Evolutionary conservation across 2,113 vertebrate genomes (phyloP).

Genomic region (Columba janthina): DNA sequence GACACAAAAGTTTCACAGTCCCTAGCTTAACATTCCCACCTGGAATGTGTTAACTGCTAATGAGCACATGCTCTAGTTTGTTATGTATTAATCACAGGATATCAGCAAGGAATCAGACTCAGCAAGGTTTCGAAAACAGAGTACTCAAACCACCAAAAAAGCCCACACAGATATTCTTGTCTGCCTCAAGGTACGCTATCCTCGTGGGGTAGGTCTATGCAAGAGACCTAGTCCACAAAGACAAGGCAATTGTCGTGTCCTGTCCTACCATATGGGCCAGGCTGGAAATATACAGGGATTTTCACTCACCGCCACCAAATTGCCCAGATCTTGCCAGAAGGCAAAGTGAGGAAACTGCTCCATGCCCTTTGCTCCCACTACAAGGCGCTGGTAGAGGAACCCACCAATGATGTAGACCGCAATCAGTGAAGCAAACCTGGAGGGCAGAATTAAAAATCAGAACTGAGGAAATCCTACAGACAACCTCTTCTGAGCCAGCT

Average conservation of each 20-base stretch:
- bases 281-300: background rate
- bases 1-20: background rate
- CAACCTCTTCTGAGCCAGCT: background rate
- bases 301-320: conserved; percentile 88
- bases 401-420: conserved; percentile 89
- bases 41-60: background rate
- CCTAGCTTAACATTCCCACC: background rate
- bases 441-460: background rate
- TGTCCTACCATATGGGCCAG: background rate
- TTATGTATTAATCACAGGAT: background rate
- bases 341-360: conserved; percentile 93
- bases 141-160: background rate
- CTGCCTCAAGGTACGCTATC: background rate
- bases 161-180: background rate
- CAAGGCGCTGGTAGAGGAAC: conserved; percentile 92
- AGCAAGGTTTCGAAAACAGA: background rate
- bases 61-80: background rate
- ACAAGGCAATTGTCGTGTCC: background rate
- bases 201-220: background rate
- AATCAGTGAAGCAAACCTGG: conserved; percentile 81
- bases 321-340: conserved; percentile 95
- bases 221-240: background rate
- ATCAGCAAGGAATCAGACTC: background rate
- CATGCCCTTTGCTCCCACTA: conserved; percentile 95
- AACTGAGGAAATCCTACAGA: background rate